Conservation (phyloP, 2,888 invertebrate species). For the Sarcophaga subvicina region DNA sequence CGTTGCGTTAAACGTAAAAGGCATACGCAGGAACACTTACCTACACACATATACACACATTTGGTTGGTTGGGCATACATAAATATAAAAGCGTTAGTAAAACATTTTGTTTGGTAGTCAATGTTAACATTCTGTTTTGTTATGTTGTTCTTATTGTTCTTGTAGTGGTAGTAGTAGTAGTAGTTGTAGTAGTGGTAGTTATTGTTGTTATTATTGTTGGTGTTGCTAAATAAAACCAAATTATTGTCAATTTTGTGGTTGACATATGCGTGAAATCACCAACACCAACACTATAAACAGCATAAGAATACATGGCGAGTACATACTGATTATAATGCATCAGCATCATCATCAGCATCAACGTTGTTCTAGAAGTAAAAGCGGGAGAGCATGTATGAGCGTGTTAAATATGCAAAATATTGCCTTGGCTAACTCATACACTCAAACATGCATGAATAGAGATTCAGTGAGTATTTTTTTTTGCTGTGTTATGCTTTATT, state of each 20-base stretch:
- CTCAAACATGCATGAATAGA: too few relatives aligned
- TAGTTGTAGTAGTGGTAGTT: background rate
- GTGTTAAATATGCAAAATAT: background rate
- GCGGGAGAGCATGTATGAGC: background rate
- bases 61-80: background rate
- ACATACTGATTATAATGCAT: constrained; percentile 64
- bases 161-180: background rate
- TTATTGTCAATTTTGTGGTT: constrained; percentile 70
- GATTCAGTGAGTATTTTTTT: too few relatives aligned
- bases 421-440: background rate
- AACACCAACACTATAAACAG: constrained; percentile 64
- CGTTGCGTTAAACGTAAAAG: constrained; percentile 58
- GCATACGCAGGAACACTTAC: background rate
- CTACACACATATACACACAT: background rate
- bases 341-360: constrained; percentile 1
- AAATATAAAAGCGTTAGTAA: background rate
- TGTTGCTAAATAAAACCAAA: constrained; percentile 56
- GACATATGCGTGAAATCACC: constrained; percentile 70
- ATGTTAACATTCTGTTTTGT: background rate
- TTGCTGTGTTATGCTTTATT: too few relatives aligned
- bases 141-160: background rate
- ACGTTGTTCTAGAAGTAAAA: too few relatives aligned
- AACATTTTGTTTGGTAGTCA: constrained; percentile 24
- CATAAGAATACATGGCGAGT: constrained; percentile 48
- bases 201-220: background rate